Evolutionary conservation across 1,140 invertebrate genomes (phyloP).

Genomic region (Marisa cornuarietis): DNA sequence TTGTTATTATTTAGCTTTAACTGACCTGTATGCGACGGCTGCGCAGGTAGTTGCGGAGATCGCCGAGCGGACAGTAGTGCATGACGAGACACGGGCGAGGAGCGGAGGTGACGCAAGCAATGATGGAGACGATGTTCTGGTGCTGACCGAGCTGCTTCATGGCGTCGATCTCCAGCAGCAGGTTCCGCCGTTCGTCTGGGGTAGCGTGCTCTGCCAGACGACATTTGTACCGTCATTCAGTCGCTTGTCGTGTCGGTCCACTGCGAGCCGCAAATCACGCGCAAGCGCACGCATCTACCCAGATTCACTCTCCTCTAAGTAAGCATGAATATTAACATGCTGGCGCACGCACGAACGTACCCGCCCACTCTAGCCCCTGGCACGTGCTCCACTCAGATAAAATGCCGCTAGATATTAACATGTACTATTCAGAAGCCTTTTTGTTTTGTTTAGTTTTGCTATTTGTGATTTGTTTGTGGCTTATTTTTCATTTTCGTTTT

Average conservation of each 20-base stretch:
- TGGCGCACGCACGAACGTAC: neutral
- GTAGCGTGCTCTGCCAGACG: constrained; percentile 43
- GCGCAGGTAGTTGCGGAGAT: constrained; percentile 86
- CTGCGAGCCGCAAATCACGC: neutral
- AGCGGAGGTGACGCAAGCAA: constrained; percentile 55
- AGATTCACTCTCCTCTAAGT: neutral
- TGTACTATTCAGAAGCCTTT: no score
- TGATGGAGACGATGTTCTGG: constrained; percentile 57
- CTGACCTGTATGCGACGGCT: constrained; percentile 73
- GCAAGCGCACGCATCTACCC: neutral
- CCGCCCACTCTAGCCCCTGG: no score
- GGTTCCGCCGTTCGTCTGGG: constrained; percentile 49
- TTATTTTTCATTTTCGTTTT: no score
- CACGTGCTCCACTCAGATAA: no score
- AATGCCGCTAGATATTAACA: no score
- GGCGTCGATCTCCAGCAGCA: constrained; percentile 57
- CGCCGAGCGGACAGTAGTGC: constrained; percentile 92
- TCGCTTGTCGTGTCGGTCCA: neutral
- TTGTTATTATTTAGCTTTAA: no score
- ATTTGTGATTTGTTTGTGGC: no score
- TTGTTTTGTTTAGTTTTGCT: no score
- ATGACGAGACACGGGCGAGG: constrained; percentile 75
- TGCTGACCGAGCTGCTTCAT: constrained; percentile 61
- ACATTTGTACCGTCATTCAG: neutral
- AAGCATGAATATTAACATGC: neutral